These are phyloP conservation scores for Pogonus chalceus DNA, from an alignment of 1,140 invertebrate species.

Conservation along the genomic window DNA sequence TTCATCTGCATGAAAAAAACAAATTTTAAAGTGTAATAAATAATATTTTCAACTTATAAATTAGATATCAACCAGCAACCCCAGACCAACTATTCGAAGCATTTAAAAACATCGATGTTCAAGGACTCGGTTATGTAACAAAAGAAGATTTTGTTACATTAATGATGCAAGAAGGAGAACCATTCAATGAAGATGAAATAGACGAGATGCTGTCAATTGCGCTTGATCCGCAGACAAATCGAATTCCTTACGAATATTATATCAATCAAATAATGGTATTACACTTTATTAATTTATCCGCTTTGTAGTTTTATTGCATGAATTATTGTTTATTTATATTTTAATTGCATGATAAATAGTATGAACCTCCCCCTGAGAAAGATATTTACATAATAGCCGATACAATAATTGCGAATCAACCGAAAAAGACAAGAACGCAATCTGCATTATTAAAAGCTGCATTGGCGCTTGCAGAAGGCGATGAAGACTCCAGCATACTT, in stretches of 20 bases:
- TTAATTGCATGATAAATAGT: constrained; percentile 35
- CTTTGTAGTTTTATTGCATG: constrained; percentile 41
- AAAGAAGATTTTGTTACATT: constrained; percentile 55
- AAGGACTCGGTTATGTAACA: constrained; percentile 60
- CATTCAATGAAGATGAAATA: constrained; percentile 76
- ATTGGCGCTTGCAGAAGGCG: constrained; percentile 21
- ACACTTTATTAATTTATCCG: no score
- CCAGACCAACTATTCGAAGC: constrained; percentile 74
- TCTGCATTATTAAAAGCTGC: background rate
- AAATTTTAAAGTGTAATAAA: constrained; percentile 13
- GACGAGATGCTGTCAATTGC: constrained; percentile 84
- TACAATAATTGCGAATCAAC: constrained; percentile 27
- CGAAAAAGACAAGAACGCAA: constrained; percentile 33
- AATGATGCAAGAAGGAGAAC: constrained; percentile 76
- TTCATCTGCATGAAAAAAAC: constrained; percentile 3
- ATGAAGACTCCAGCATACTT: no score
- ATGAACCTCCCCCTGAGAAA: constrained; percentile 31
- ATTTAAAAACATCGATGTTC: constrained; percentile 69
- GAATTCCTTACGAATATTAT: constrained; percentile 71
- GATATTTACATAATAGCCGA: constrained; percentile 35
- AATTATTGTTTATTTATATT: constrained; percentile 9
- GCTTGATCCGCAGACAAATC: constrained; percentile 65
- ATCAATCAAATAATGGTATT: constrained; percentile 60
- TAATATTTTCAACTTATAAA: background rate
- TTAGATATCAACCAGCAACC: constrained; percentile 54